Evolutionary conservation across 1,140 invertebrate species (phyloP).

Genomic region (Choristoneura fumiferana): DNA sequence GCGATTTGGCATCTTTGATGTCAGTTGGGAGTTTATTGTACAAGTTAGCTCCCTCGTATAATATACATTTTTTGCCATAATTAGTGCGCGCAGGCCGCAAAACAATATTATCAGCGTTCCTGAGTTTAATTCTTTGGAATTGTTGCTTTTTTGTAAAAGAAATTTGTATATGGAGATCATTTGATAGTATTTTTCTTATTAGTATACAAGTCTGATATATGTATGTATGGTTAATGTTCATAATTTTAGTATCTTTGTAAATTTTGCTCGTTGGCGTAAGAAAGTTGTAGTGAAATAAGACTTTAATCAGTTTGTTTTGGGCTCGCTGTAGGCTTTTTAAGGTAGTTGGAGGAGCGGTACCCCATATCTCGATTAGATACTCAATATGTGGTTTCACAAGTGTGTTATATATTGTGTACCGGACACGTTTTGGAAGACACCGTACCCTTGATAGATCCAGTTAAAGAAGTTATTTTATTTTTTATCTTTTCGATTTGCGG

Average conservation of each 20-base stretch:
- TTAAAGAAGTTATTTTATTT: too few species aligned
- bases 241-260: neutral
- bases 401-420: neutral
- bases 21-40: neutral
- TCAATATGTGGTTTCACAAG: neutral
- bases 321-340: neutral
- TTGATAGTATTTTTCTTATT: neutral
- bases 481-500: too few species aligned
- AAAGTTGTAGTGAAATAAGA: neutral
- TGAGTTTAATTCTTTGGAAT: neutral
- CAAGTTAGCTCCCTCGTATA: too few species aligned
- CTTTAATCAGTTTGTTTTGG: too few species aligned
- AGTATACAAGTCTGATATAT: neutral
- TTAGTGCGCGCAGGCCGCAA: neutral
- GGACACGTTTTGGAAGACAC: too few species aligned
- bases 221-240: neutral
- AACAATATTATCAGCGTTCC: neutral
- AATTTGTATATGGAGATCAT: neutral
- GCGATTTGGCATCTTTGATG: neutral
- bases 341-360: neutral
- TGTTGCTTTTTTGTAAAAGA: neutral
- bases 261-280: neutral
- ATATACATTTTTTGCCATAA: neutral
- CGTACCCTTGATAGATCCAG: too few species aligned
- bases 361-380: neutral